These are phyloP conservation scores for Sula dactylatra DNA, from an alignment of 2,113 vertebrate species.

Conservation along the genomic window DNA sequence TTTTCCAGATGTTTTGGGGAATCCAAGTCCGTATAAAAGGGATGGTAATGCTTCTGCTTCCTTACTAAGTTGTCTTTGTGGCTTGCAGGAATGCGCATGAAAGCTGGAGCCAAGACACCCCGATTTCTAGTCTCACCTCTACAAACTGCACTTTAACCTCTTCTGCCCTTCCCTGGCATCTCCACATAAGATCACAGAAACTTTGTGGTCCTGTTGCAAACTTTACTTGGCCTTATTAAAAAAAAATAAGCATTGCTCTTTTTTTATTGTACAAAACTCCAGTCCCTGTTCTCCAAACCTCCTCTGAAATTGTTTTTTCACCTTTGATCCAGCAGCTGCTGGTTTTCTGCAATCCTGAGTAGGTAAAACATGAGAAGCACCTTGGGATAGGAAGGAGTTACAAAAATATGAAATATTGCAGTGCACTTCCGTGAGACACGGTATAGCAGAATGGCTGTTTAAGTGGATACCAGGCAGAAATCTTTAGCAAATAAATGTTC, in stretches of 20 bases:
- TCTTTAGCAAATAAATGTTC: background rate
- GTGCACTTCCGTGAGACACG: background rate
- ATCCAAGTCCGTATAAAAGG: constrained; percentile 49
- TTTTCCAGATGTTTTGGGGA: constrained; percentile 63
- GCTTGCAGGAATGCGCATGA: constrained; percentile 60
- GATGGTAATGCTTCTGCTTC: constrained; percentile 51
- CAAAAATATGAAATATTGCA: constrained; percentile 16
- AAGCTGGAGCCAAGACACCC: constrained; percentile 47
- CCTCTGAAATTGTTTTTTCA: constrained; percentile 23
- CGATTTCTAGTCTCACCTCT: constrained; percentile 43
- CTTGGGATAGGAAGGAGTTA: constrained; percentile 38
- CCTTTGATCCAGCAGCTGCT: constrained; percentile 54
- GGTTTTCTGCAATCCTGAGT: background rate
- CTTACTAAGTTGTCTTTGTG: constrained; percentile 56
- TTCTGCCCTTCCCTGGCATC: constrained; percentile 49
- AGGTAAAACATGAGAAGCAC: constrained; percentile 61
- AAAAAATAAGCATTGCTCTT: constrained; percentile 30
- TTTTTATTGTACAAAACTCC: background rate
- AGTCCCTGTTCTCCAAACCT: background rate
- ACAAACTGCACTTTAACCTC: constrained; percentile 65
- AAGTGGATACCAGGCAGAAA: background rate
- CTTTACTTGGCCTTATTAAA: constrained; percentile 47
- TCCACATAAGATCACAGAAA: constrained; percentile 40
- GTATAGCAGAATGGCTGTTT: background rate
- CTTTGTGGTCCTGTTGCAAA: background rate